These are phyloP conservation scores for Lasioglossum pauxillum DNA, from an alignment of 2,888 invertebrate species.

Conservation along the genomic window DNA sequence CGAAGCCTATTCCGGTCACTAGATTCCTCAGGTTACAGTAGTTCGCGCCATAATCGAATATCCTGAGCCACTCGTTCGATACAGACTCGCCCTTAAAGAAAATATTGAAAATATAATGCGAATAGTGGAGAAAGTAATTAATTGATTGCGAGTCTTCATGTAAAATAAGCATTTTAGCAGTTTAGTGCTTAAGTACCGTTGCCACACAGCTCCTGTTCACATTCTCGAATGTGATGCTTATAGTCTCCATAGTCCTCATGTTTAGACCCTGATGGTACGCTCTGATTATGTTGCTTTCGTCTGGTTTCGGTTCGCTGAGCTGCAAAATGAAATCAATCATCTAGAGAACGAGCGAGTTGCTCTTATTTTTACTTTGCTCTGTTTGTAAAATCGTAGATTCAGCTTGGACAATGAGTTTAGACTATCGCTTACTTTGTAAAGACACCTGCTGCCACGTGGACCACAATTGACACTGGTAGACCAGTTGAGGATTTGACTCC, in stretches of 20 bases:
- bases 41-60: slow-evolving; percentile 75
- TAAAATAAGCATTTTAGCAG: too few species aligned
- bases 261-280: slow-evolving; percentile 66
- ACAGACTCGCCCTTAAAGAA: slow-evolving; percentile 70
- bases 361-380: not conserved
- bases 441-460: slow-evolving; percentile 62
- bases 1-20: slow-evolving; percentile 63
- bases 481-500: slow-evolving; percentile 74
- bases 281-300: slow-evolving; percentile 62
- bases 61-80: slow-evolving; percentile 71
- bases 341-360: not conserved
- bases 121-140: not conserved
- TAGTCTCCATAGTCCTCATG: slow-evolving; percentile 58
- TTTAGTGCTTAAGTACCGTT: slow-evolving; percentile 44
- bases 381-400: not conserved
- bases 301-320: slow-evolving; percentile 41
- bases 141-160: not conserved
- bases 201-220: slow-evolving; percentile 67
- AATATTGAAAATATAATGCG: not conserved
- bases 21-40: slow-evolving; percentile 76
- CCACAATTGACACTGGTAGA: slow-evolving; percentile 68
- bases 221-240: slow-evolving; percentile 65
- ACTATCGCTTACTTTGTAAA: slow-evolving; percentile 63
- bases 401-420: not conserved
- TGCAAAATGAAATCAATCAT: slow-evolving; percentile 2